Conservation (phyloP, 2,888 invertebrate genomes). For the Cryptus viduatorius region DNA sequence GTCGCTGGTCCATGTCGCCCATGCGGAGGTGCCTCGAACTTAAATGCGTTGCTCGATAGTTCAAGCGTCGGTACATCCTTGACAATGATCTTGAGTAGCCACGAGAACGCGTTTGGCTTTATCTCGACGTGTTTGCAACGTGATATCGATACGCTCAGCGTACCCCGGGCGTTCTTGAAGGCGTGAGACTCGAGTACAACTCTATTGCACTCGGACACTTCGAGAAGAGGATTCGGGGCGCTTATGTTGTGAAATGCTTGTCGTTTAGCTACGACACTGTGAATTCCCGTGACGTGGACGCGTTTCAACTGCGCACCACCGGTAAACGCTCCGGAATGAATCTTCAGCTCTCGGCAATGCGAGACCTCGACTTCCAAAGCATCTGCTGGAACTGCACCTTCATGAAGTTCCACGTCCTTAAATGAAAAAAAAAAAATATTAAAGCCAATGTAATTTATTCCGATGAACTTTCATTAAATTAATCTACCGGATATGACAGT, state of each 20-base stretch:
- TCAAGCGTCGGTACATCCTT: slow-evolving; percentile 87
- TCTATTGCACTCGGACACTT: slow-evolving; percentile 87
- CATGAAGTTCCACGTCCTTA: slow-evolving; percentile 82
- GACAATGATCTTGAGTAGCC: slow-evolving; percentile 88
- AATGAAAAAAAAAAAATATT: slow-evolving; percentile 54
- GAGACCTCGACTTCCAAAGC: slow-evolving; percentile 87
- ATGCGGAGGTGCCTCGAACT: slow-evolving; percentile 87
- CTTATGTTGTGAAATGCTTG: slow-evolving; percentile 88
- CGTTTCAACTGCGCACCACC: slow-evolving; percentile 86
- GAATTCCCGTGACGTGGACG: slow-evolving; percentile 86
- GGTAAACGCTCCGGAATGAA: slow-evolving; percentile 87
- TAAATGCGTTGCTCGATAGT: slow-evolving; percentile 88
- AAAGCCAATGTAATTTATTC: neutral
- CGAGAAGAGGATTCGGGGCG: slow-evolving; percentile 87
- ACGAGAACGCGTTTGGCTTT: slow-evolving; percentile 89
- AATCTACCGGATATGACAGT: too few relatives aligned
- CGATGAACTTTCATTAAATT: too few relatives aligned
- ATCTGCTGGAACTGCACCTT: slow-evolving; percentile 87
- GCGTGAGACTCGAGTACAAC: slow-evolving; percentile 88
- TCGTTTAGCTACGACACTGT: slow-evolving; percentile 86
- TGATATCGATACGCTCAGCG: slow-evolving; percentile 88
- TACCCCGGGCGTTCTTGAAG: slow-evolving; percentile 88
- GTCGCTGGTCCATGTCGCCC: slow-evolving; percentile 89
- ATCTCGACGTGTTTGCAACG: slow-evolving; percentile 87
- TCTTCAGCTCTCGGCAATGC: slow-evolving; percentile 87